Percentiles rank a stretch among this genome's conserved stretches.
Evolutionary conservation across 2,888 invertebrate genomes (phyloP).

Genomic region (Empis livida): DNA sequence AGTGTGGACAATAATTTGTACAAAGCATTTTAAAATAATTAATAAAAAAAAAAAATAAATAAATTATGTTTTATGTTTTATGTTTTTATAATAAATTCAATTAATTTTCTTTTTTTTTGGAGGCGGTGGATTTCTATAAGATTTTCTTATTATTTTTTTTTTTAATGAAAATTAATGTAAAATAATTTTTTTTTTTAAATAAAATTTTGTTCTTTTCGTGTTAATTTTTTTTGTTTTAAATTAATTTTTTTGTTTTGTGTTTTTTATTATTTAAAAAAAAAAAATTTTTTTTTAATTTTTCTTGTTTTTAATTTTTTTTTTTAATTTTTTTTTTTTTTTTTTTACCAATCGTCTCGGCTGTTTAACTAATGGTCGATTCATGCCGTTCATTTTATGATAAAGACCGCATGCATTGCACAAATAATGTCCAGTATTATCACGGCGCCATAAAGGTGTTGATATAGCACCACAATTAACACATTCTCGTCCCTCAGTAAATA

Average conservation of each 20-base stretch:
- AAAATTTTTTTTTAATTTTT: conserved; percentile 4
- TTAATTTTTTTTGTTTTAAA: conserved; percentile 12
- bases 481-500: conserved; percentile 75
- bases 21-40: not conserved
- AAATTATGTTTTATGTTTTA: conserved; percentile 1
- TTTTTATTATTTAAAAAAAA: conserved; percentile 2
- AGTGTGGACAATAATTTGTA: not conserved
- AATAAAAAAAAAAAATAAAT: conserved; percentile 3
- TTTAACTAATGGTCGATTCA: conserved; percentile 83
- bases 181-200: conserved; percentile 6
- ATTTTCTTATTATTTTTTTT: conserved; percentile 14
- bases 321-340: conserved; percentile 11
- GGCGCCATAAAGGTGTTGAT: conserved; percentile 94
- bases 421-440: conserved; percentile 98
- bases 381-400: conserved; percentile 93
- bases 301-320: conserved; percentile 6
- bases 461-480: conserved; percentile 98
- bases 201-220: conserved; percentile 5
- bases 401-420: conserved; percentile 99
- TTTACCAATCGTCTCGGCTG: conserved; percentile 82
- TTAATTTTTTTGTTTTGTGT: conserved; percentile 13
- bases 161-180: conserved; percentile 3
- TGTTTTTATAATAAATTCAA: conserved; percentile 34
- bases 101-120: conserved; percentile 24
- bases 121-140: conserved; percentile 35